These are phyloP conservation scores for Isichthys henryi DNA, from an alignment of 2,113 vertebrate species.

Conservation along the genomic window DNA sequence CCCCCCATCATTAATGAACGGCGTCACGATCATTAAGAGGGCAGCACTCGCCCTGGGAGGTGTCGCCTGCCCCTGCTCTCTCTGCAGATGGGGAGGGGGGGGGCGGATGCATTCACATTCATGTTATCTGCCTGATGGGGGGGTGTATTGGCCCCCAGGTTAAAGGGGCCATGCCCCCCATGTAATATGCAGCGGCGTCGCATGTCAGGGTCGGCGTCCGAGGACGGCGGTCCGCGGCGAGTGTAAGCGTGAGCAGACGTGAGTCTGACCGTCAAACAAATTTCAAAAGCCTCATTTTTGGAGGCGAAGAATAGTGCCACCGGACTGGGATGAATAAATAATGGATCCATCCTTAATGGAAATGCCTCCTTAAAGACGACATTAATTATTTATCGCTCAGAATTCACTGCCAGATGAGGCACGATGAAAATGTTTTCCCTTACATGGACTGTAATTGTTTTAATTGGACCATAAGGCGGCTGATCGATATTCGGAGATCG, in stretches of 20 bases:
- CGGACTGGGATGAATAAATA: conserved; percentile 47
- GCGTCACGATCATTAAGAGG: conserved; percentile 18
- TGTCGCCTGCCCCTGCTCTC: background rate
- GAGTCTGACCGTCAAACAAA: conserved; percentile 36
- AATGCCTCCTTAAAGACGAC: conserved; percentile 45
- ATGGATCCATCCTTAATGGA: conserved; percentile 42
- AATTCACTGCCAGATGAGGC: conserved; percentile 39
- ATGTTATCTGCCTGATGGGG: background rate
- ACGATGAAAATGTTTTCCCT: conserved; percentile 28
- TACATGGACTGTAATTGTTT: conserved; percentile 28
- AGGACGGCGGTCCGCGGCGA: conserved; percentile 38
- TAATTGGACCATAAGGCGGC: conserved; percentile 18
- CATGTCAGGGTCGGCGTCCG: conserved; percentile 23
- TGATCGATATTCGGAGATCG: conserved; percentile 20
- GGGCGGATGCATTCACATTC: conserved; percentile 2
- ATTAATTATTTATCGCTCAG: conserved; percentile 47
- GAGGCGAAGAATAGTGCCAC: conserved; percentile 21
- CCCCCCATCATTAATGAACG: conserved; percentile 22
- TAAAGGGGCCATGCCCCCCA: conserved; percentile 14
- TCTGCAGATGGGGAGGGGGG: background rate
- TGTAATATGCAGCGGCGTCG: conserved; percentile 34
- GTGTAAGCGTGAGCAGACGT: conserved; percentile 38
- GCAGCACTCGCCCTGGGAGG: conserved; percentile 10
- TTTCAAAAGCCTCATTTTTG: conserved; percentile 23
- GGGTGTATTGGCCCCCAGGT: background rate